Evolutionary conservation across 1,140 invertebrate genomes (phyloP).

Genomic region (Radopholus similis): DNA sequence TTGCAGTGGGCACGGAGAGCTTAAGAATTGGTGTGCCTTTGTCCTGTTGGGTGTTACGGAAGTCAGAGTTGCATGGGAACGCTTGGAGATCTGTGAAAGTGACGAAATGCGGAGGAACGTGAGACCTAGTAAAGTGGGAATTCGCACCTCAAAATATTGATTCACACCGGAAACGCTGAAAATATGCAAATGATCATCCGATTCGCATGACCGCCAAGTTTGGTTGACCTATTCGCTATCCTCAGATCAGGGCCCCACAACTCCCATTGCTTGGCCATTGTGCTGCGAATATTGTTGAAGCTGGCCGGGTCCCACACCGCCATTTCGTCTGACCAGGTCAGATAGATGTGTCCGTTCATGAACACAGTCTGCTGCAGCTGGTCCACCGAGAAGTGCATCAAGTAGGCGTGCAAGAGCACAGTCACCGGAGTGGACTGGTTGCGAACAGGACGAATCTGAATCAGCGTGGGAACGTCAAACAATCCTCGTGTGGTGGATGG

Average conservation of each 20-base stretch:
- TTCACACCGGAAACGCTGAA: slow-evolving; percentile 54
- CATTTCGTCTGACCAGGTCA: slow-evolving; percentile 45
- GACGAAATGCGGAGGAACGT: no score
- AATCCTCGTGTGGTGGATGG: background rate
- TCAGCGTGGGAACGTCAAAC: background rate
- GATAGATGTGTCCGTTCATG: slow-evolving; percentile 53
- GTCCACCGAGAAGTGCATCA: slow-evolving; percentile 43
- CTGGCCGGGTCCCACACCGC: slow-evolving; percentile 50
- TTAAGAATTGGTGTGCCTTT: no score
- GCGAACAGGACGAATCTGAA: slow-evolving; percentile 27
- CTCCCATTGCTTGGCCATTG: slow-evolving; percentile 47
- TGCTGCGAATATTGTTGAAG: slow-evolving; percentile 46
- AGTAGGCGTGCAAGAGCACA: slow-evolving; percentile 21
- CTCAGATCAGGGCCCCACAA: slow-evolving; percentile 36
- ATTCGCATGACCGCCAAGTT: background rate
- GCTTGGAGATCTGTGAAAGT: slow-evolving; percentile 12
- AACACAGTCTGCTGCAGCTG: slow-evolving; percentile 50
- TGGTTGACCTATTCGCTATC: slow-evolving; percentile 33
- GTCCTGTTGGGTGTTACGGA: slow-evolving; percentile 23
- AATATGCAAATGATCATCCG: background rate
- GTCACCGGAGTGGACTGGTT: slow-evolving; percentile 22
- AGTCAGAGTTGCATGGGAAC: slow-evolving; percentile 50
- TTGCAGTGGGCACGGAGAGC: no score
- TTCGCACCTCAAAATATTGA: slow-evolving; percentile 41
- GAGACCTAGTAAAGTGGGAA: background rate